Conservation (phyloP, 2,888 invertebrate genomes). For the Drosophila yooni region DNA sequence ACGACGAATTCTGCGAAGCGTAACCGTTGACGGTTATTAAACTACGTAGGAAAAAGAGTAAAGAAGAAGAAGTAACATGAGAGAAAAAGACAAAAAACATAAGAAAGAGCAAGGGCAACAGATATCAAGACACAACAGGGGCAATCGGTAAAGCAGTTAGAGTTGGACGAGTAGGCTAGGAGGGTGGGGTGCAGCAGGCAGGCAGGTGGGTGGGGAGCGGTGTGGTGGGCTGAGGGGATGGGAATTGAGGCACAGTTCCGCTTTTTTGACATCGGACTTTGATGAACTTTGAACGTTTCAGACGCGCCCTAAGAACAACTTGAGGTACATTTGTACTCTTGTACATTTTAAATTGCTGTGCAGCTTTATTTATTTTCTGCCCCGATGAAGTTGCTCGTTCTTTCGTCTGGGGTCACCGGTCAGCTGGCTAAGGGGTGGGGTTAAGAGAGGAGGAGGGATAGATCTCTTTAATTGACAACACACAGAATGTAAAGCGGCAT, state of each 20-base stretch:
- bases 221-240: conserved; percentile 18
- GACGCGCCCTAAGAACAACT: conserved; percentile 59
- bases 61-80: conserved; percentile 16
- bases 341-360: conserved; percentile 42
- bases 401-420: conserved; percentile 59
- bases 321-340: conserved; percentile 59
- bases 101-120: conserved; percentile 36
- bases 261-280: conserved; percentile 52
- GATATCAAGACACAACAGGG: conserved; percentile 43
- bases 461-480: conserved; percentile 46
- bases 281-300: conserved; percentile 54
- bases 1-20: conserved; percentile 68
- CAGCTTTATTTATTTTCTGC: conserved; percentile 56
- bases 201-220: neutral
- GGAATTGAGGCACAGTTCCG: conserved; percentile 79
- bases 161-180: neutral
- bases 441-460: neutral
- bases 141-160: conserved; percentile 15
- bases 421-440: neutral
- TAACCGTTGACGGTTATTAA: conserved; percentile 81
- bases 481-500: conserved; percentile 22
- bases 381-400: conserved; percentile 61
- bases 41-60: conserved; percentile 51
- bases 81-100: neutral
- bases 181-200: conserved; percentile 3